Conservation (phyloP, 2,888 invertebrate species). For the Chaetogeoica ovagalla region DNA sequence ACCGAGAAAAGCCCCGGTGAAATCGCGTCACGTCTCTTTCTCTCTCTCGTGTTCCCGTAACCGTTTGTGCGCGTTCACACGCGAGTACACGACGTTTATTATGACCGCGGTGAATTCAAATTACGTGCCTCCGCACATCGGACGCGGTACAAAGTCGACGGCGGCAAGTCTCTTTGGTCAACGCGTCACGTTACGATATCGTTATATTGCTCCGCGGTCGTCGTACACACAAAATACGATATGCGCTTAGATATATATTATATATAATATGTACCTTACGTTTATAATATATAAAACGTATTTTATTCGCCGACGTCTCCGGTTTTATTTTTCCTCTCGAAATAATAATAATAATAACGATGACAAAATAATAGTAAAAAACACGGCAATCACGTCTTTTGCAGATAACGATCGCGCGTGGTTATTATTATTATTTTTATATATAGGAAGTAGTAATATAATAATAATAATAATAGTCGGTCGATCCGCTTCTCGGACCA, state of each 20-base stretch:
- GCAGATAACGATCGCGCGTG: constrained; percentile 29
- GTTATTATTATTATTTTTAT: constrained; percentile 1
- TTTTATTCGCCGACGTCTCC: constrained; percentile 24
- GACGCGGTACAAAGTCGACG: constrained; percentile 12
- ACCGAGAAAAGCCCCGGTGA: too few relatives aligned
- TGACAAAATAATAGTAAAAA: background rate
- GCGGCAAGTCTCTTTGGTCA: constrained; percentile 30
- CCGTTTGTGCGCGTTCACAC: background rate
- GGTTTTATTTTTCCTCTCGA: background rate
- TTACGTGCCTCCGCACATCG: constrained; percentile 2
- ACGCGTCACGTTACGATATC: constrained; percentile 46
- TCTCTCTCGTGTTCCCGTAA: background rate
- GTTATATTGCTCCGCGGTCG: background rate
- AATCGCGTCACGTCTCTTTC: background rate
- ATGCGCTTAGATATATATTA: background rate
- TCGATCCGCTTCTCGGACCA: constrained; percentile 30
- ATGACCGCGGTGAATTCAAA: constrained; percentile 24
- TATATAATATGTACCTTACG: background rate
- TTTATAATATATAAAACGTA: constrained; percentile 3
- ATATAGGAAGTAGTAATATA: constrained; percentile 17
- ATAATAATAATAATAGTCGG: background rate
- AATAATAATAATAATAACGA: constrained; percentile 2
- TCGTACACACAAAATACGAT: constrained; percentile 15
- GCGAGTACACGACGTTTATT: background rate
- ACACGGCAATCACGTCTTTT: constrained; percentile 41